Conservation (phyloP, 2,888 invertebrate species). For the Morpho achilles region DNA sequence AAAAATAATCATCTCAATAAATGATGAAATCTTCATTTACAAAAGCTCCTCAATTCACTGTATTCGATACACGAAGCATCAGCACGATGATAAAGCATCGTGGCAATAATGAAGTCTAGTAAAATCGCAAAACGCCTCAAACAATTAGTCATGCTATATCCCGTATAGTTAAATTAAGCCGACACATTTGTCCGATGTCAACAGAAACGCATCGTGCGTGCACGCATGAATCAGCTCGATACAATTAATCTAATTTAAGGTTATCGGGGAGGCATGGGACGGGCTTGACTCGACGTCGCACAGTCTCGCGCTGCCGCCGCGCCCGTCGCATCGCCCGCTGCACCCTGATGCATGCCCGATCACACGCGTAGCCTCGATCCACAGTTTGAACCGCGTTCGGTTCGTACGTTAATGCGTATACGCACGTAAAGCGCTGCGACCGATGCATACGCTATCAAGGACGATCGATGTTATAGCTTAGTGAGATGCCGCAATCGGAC, state of each 20-base stretch:
- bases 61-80: conserved; percentile 8
- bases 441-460: conserved; percentile 36
- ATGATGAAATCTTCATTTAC: no score
- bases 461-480: conserved; percentile 50
- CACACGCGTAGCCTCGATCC: conserved; percentile 25
- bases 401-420: conserved; percentile 12
- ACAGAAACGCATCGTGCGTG: conserved; percentile 55
- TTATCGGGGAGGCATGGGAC: conserved; percentile 69
- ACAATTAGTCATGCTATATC: conserved; percentile 54
- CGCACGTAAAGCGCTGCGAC: conserved; percentile 14
- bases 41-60: conserved; percentile 4
- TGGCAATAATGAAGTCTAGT: neutral
- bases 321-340: conserved; percentile 49
- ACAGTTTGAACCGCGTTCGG: conserved; percentile 18
- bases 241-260: conserved; percentile 78
- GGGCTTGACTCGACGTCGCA: conserved; percentile 64
- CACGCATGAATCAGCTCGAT: conserved; percentile 72
- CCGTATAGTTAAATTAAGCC: conserved; percentile 58
- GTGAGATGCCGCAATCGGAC: conserved; percentile 75
- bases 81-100: neutral
- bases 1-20: conserved; percentile 4
- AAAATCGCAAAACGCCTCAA: conserved; percentile 34
- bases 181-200: conserved; percentile 67
- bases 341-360: conserved; percentile 39
- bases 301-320: conserved; percentile 64